phyloP scores from a whole-genome alignment of 1,140 invertebrate genomes.

The Leptinotarsa defecta region DNA sequence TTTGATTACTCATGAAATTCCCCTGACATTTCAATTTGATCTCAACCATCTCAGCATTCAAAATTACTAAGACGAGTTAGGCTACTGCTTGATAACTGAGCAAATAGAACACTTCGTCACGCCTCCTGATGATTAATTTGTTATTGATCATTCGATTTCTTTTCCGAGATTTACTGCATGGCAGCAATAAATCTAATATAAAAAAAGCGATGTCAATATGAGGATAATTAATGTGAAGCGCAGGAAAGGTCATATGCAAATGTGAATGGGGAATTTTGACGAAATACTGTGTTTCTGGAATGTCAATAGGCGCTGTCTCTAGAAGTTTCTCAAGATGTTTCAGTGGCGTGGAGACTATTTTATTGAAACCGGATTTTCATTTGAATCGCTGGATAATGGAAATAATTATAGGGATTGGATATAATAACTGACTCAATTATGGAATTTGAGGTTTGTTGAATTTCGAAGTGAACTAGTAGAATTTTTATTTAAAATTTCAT shows the following conservation, averaged over 20 bases:
- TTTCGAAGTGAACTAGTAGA: too few relatives aligned
- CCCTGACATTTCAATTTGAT: background rate
- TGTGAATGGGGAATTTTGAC: background rate
- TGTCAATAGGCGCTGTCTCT: background rate
- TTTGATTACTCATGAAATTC: too few relatives aligned
- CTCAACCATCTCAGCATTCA: background rate
- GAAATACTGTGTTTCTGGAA: background rate
- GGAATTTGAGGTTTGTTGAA: too few relatives aligned
- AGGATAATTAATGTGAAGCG: conserved; percentile 2
- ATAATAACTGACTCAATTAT: too few relatives aligned
- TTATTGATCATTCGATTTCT: conserved; percentile 8
- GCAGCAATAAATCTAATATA: background rate
- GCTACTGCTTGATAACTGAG: background rate
- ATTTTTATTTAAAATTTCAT: too few relatives aligned
- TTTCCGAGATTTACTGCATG: conserved; percentile 5
- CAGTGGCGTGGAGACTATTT: background rate
- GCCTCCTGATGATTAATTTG: background rate
- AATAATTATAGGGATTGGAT: too few relatives aligned
- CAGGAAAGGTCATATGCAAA: background rate
- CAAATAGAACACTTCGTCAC: background rate
- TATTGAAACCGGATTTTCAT: too few relatives aligned
- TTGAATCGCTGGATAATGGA: too few relatives aligned
- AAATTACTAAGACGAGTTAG: background rate
- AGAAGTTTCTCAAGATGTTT: background rate
- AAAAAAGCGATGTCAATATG: background rate